Evolutionary conservation across 1,140 invertebrate species (phyloP), one percentile per base, ranked within the genome.

Genomic region (Dendroctonus ponderosae): DNA sequence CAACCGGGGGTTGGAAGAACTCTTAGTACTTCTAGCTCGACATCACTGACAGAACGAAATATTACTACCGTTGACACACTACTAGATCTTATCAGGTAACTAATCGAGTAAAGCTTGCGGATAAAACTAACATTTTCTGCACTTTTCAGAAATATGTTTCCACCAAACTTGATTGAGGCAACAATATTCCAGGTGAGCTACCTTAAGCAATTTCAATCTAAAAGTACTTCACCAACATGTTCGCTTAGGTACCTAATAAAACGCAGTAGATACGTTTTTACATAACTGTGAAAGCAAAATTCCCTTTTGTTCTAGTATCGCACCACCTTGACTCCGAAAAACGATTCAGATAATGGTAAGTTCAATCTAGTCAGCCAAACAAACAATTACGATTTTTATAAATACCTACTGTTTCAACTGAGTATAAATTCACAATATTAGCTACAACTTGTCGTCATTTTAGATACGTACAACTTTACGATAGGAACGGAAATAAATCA

Each of bases 31-130:
- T 57, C 26, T 39, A 53, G 69, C 70, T n/a, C 40, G 62, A 11
- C 37, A 4, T 8, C 70, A 69, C 43, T 62, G 14, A 69, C 69
- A 5, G 50, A 58, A 6, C 79, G 82, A 67, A 85, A 86, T 66
- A 84, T 90, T n/a, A 88, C 87, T 5, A 91, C 91, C 0, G 80
- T 86, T n/a, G 93, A 95, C 76, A 92, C 92, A 0, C 82, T 95
- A 14, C 83, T 95, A 77, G 93, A 95, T 80, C 79, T 95, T 37
- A 82, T 93, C 40, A 86, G 91, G 83, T 75, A 71, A 71, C 57
- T 26, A 26, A 26, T 26, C 26, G 26, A 2, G 61, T 14, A 0
- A 37, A 62, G 9, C 0, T 26, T 26, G 37, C n/a, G 7, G 14
- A 12, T 44, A 9, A n/a, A 46, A 44, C 38, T 2, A 3, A 59